Base-by-base conservation (phyloP, 2,888 invertebrate species). In the Augiades crinisus region DNA sequence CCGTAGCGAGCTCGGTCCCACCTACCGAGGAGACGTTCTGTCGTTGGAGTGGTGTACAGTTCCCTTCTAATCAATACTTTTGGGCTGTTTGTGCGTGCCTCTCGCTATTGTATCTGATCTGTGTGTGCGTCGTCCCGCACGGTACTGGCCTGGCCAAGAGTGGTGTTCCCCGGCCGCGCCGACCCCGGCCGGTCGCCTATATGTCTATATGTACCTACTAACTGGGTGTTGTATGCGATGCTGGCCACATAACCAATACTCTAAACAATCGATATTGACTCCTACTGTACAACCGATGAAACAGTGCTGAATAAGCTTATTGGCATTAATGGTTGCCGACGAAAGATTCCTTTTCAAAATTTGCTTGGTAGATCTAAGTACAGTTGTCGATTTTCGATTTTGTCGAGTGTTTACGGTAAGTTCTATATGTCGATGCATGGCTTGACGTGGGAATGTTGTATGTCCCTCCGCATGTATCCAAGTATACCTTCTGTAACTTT, bases 271-370 rank as follows among this genome's bases (percentile, higher is more conserved):
- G 88, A 86, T 86, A 85, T 84, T 78, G 72, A 71, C 80, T 80
- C 81, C 78, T 79, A 79, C 78, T 67, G 57, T 63, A 64, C 68
- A 63, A 71, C 67, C 66, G 65, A 68, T 58, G 52, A 45, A 59
- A 57, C 57, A 60, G 58, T 62, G 61, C 61, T 62, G 47, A 55
- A 53, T 50, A 50, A 62, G 55, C 46, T 55, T 56, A 81, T 86
- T 86, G 82, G 85, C 86, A 75, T 83, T 79, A 83, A 87, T 88
- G 89, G 88, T 83, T 80, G 89, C 87, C 81, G 81, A 76, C 64
- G 88, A 88, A 87, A 86, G 88, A 75, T 85, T 78, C 87, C 71
- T 63, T 78, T 79, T 78, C 70, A 73, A 84, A 86, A 84, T 81
- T 74, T 65, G 70, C 69, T 67, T 65, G 65, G 77, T 86, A 81